A percentile compares a stretch with the other conserved stretches of the same genome.
Evolutionary conservation across 2,113 vertebrate species (phyloP).

Genomic region (Rissa tridactyla): DNA sequence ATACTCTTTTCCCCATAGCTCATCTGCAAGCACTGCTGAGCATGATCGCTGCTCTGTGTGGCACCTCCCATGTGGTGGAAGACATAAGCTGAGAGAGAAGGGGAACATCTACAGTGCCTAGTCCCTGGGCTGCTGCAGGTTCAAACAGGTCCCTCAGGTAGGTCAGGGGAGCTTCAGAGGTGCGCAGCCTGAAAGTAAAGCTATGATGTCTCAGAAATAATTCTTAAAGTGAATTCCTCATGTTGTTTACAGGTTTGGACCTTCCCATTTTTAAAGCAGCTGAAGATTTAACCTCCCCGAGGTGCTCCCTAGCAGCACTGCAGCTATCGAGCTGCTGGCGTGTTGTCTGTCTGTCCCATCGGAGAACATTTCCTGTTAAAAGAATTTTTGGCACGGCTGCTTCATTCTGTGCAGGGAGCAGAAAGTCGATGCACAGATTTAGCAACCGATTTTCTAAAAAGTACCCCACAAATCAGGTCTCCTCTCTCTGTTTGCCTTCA

Average conservation of each 20-base stretch:
- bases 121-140: background rate
- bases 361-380: slow-evolving; percentile 27
- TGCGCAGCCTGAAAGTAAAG: background rate
- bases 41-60: background rate
- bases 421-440: slow-evolving; percentile 20
- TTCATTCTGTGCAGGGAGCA: background rate
- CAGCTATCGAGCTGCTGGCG: background rate
- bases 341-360: background rate
- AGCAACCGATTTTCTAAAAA: slow-evolving; percentile 30
- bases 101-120: background rate
- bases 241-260: background rate
- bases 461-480: slow-evolving; percentile 42
- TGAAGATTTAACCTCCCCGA: background rate
- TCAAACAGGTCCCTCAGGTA: background rate
- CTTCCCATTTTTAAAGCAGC: background rate
- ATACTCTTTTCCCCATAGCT: background rate
- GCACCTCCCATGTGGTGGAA: background rate
- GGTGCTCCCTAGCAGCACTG: background rate
- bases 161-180: background rate
- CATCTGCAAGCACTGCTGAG: background rate
- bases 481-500: slow-evolving; percentile 39
- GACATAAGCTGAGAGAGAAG: background rate
- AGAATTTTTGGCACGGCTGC: slow-evolving; percentile 4
- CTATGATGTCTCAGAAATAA: background rate
- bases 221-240: background rate